Percentiles rank a stretch among this genome's conserved stretches.
Evolutionary conservation across 2,113 vertebrate genomes (phyloP).

Genomic region (Alectura lathami): DNA sequence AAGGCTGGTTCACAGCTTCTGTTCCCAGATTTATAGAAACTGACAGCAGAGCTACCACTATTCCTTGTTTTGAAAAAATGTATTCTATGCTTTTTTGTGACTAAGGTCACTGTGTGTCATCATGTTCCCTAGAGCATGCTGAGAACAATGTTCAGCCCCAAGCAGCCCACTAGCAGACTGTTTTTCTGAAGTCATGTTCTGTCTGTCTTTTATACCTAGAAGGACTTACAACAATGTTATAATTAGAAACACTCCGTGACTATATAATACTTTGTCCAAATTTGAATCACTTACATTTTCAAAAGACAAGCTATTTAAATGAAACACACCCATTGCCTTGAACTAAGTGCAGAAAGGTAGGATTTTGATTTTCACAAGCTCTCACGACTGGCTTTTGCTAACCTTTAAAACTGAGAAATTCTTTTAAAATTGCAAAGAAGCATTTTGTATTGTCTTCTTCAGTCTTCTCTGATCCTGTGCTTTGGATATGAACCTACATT

Average conservation of each 20-base stretch:
- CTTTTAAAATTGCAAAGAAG: neutral
- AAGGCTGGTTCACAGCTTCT: conserved; percentile 24
- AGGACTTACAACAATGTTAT: neutral
- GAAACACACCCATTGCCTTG: neutral
- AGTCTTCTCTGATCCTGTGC: neutral
- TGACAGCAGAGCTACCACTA: conserved; percentile 24
- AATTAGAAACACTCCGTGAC: neutral
- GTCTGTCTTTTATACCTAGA: neutral
- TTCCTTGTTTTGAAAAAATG: conserved; percentile 39
- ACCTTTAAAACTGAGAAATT: neutral
- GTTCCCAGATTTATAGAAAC: conserved; percentile 43
- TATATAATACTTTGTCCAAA: neutral
- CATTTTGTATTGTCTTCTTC: neutral
- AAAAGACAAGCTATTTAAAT: neutral
- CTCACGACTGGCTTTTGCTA: neutral
- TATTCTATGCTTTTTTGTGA: conserved; percentile 37
- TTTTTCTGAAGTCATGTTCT: conserved; percentile 11
- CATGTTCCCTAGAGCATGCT: conserved; percentile 40
- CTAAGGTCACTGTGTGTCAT: conserved; percentile 41
- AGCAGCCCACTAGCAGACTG: neutral
- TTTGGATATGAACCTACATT: neutral
- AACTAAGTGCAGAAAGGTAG: neutral
- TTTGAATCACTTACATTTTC: neutral
- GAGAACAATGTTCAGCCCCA: conserved; percentile 13
- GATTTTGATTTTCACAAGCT: neutral